Conservation (phyloP, 2,888 invertebrate species). For the Muschampia plurimacula region DNA sequence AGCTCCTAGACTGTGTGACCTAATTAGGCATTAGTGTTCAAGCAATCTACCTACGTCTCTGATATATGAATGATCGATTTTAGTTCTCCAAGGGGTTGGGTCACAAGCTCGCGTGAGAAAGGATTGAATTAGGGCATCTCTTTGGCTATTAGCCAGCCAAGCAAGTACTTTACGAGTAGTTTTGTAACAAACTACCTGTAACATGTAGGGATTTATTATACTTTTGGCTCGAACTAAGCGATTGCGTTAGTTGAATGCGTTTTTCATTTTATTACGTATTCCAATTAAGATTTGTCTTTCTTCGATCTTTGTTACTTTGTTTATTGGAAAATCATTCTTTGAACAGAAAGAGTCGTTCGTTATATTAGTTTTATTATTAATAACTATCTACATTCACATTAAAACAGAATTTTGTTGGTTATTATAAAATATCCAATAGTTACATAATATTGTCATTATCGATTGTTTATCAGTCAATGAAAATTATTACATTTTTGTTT, state of each 20-base stretch:
- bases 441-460: too few species aligned
- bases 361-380: not conserved
- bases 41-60: slow-evolving; percentile 3
- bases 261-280: slow-evolving; percentile 11
- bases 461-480: too few species aligned
- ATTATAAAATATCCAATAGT: too few species aligned
- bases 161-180: slow-evolving; percentile 4
- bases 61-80: slow-evolving; percentile 2
- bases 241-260: slow-evolving; percentile 5
- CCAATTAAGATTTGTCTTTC: not conserved
- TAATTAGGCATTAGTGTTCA: not conserved
- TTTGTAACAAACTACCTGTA: slow-evolving; percentile 19
- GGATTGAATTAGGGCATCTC: slow-evolving; percentile 21
- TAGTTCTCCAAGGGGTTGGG: slow-evolving; percentile 16
- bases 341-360: not conserved
- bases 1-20: not conserved
- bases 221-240: slow-evolving; percentile 1
- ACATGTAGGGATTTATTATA: not conserved
- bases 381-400: too few species aligned
- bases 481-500: too few species aligned
- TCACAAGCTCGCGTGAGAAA: slow-evolving; percentile 26
- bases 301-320: not conserved
- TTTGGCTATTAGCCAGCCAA: slow-evolving; percentile 23
- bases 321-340: not conserved
- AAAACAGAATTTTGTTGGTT: too few species aligned